Evolutionary conservation across 2,888 invertebrate species (phyloP).

Genomic region (Augochlorella aurata): DNA sequence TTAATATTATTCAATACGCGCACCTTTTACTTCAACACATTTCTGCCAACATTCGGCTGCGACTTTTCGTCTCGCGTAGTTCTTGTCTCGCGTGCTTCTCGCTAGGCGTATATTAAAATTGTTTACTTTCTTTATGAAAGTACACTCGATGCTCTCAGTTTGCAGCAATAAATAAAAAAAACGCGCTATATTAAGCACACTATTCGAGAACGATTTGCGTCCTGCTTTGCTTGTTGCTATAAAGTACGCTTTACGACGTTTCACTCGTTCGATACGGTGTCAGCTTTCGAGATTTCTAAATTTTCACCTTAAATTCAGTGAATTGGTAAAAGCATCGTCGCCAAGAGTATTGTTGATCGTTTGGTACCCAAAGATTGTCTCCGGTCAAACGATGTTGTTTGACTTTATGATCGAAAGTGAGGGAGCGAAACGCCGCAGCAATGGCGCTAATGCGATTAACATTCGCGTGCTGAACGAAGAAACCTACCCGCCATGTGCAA

Average conservation of each 20-base stretch:
- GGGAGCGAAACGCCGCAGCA: conserved; percentile 38
- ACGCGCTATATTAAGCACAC: background rate
- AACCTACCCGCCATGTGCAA: conserved; percentile 36
- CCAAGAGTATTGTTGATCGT: background rate
- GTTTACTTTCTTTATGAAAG: background rate
- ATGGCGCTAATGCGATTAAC: conserved; percentile 63
- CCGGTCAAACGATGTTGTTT: conserved; percentile 15
- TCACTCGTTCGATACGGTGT: conserved; percentile 16
- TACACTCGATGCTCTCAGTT: background rate
- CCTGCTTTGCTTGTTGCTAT: conserved; percentile 29
- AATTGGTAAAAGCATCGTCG: conserved; percentile 27
- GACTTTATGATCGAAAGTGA: conserved; percentile 58
- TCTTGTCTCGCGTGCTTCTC: too few species aligned
- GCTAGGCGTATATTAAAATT: background rate
- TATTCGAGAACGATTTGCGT: background rate
- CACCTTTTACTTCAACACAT: too few species aligned
- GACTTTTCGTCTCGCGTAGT: too few species aligned
- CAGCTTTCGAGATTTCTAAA: conserved; percentile 60
- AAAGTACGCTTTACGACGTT: background rate
- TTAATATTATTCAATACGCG: too few species aligned
- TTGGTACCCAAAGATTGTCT: conserved; percentile 27
- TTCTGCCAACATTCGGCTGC: too few species aligned
- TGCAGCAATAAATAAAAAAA: background rate
- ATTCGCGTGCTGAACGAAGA: conserved; percentile 24
- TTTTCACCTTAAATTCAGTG: conserved; percentile 43